Base-by-base conservation (phyloP, 2,113 vertebrate species). In the Phylloscopus trochiloides region DNA sequence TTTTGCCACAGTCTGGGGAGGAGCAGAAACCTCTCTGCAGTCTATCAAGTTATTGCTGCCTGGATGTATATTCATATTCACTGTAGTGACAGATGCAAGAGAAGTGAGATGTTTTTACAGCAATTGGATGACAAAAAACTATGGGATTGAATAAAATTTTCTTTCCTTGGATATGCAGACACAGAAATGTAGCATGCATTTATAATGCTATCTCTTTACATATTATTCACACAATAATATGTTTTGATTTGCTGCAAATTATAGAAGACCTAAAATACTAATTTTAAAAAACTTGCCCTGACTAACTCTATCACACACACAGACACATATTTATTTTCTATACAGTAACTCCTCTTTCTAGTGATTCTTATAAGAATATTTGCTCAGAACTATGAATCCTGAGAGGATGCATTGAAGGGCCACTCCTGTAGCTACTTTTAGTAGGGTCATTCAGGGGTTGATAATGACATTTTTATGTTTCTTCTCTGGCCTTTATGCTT, bases 191-290 rank as follows among this genome's bases (percentile, higher is more conserved):
- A 80, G 40, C 20, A 24, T 32, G 47, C 8, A 71, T 79, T 86
- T 79, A 71, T 83, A 76, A 38, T 59, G 79, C 57, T 77, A 63
- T 38, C 28, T 74, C 36, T 88, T 75, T 52, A 66, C 36, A n/a
- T 74, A 43, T 72, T 91, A 92, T 72, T 90, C 71, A 92, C 55
- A 42, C 3, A 4, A 76, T 40, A 84, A 52, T 7, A 15, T 68
- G 55, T 63, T 95, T 96, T 93, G 74, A 86, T 96, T 94, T 80
- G 42, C 63, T 66, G 63, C 25, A 86, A 93, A 91, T 85, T 86
- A 50, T 42, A 32, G 54, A 81, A 68, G 38, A 74, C 42, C 70
- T 91, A 43, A 85, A 91, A 90, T 22, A 83, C 17, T 86, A 74
- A 70, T 73, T 92, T 74, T 9, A 61, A 65, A 75, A 84, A 68